Evolutionary conservation across 2,797 vertebrate genomes (phyloP).

Genomic region (Sarcoramphus papa): DNA sequence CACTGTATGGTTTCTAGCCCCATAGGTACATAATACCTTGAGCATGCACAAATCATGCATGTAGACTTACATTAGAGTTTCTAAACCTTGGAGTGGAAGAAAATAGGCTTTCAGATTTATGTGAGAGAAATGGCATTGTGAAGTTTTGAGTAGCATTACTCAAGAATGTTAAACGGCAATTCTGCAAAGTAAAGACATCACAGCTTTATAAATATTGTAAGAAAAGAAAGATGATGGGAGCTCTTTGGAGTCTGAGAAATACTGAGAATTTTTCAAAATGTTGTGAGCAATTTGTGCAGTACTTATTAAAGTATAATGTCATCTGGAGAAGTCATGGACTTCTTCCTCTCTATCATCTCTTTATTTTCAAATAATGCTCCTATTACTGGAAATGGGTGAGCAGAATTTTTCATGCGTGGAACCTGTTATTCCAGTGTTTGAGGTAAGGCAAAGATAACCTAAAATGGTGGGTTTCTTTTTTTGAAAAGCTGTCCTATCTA

Average conservation of each 20-base stretch:
- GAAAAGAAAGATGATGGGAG: conserved; percentile 33
- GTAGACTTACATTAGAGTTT: not conserved
- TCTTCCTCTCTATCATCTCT: not conserved
- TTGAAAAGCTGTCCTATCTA: not conserved
- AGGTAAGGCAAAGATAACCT: not conserved
- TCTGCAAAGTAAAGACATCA: conserved; percentile 7
- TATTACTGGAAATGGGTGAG: not conserved
- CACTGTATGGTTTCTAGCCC: not conserved
- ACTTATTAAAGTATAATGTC: conserved; percentile 23
- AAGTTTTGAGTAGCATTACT: not conserved
- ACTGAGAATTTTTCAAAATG: conserved; percentile 29
- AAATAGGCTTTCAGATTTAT: not conserved
- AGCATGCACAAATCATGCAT: not conserved
- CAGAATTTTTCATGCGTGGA: not conserved
- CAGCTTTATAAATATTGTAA: conserved; percentile 43
- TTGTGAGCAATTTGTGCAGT: conserved; percentile 6
- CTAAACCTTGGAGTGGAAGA: not conserved
- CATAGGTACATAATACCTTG: not conserved
- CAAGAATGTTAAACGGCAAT: conserved; percentile 1
- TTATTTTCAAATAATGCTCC: not conserved
- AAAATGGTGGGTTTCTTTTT: not conserved
- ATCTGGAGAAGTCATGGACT: not conserved
- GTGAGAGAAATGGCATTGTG: not conserved
- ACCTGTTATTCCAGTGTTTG: not conserved
- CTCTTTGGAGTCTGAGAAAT: conserved; percentile 21